Evolutionary conservation across 2,113 vertebrate species (phyloP), one percentile per base, ranked within the genome.

Genomic region (Mungos mungo): DNA sequence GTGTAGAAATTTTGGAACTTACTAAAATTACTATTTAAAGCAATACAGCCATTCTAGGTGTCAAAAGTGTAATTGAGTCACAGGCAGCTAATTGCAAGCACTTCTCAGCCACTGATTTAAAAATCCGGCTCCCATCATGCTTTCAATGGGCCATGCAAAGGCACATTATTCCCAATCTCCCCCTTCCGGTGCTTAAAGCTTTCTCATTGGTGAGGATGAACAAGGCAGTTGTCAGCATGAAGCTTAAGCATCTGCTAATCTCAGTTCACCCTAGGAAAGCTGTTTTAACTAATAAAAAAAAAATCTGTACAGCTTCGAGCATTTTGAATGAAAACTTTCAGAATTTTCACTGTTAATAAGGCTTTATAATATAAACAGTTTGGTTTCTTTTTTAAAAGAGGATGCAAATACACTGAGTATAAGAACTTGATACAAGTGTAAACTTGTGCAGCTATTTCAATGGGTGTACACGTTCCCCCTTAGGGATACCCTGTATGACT

Each of bases 271-370:
- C 0, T 66, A 19, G 68, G 31, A 93, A 89, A 88, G 50, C 69
- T 85, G 15, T 85, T 96, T 94, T 60, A 79, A 88, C 16, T 54
- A 15, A 77, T 85, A 38, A 85, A 85, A 96, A 60, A 83, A 94
- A 90, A 94, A 74, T 69, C 74, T 57, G 74, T 79, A 35, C 25
- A 77, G 27, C 33, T 94, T 93, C n/a, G 85, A 35, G 12, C 8
- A 74, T 93, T 74, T 89, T 97, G 45, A 96, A 57, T 83, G 66
- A 47, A 60, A 93, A 83, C 27, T 65, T 80, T 77, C 15, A 84
- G 35, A 90, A 57, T 69, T 86, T 85, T 65, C 5, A 57, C 83
- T 83, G 50, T 38, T 82, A 91, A 41, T 63, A 77, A 63, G 66
- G 93, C n/a, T 94, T 92, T 27, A 60, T 47, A 77, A 80, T 19